Conservation (phyloP, 2,113 vertebrate genomes). For the Rhea pennata region DNA sequence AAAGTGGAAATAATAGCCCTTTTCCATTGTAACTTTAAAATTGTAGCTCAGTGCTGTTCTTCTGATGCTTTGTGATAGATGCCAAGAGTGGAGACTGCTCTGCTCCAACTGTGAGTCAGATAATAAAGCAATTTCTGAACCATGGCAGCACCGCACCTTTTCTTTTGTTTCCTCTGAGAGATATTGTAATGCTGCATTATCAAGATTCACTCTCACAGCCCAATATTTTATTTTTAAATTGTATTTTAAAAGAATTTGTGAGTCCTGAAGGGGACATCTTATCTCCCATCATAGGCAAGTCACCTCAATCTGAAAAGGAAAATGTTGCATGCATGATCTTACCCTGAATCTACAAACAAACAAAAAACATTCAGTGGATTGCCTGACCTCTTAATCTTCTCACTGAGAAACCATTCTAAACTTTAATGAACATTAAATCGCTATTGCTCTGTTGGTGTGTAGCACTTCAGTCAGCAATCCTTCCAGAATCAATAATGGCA, state of each 20-base stretch:
- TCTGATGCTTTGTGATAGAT: conserved; percentile 46
- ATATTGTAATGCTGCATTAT: conserved; percentile 37
- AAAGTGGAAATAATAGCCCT: conserved; percentile 28
- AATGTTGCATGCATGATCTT: not conserved
- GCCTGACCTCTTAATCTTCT: conserved; percentile 52
- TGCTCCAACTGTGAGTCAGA: conserved; percentile 25
- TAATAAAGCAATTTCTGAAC: conserved; percentile 67
- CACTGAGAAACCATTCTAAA: conserved; percentile 42
- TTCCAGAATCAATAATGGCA: conserved; percentile 53
- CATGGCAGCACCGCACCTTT: conserved; percentile 19
- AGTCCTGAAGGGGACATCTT: not conserved
- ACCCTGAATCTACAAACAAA: conserved; percentile 15
- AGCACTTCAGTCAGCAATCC: conserved; percentile 30
- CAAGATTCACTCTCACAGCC: not conserved
- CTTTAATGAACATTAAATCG: conserved; percentile 60
- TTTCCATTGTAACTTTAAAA: conserved; percentile 52
- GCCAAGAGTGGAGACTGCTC: conserved; percentile 21
- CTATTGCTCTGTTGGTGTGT: conserved; percentile 24
- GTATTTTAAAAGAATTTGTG: conserved; percentile 26
- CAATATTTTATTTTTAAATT: conserved; percentile 38
- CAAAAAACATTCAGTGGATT: conserved; percentile 45
- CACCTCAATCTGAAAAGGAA: not conserved
- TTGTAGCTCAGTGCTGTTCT: not conserved
- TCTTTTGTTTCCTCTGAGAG: conserved; percentile 53
- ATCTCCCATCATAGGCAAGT: not conserved